Evolutionary conservation across 2,797 vertebrate genomes (phyloP), one percentile per base, ranked within the genome.

Genomic region (Sebastes aleutianus): DNA sequence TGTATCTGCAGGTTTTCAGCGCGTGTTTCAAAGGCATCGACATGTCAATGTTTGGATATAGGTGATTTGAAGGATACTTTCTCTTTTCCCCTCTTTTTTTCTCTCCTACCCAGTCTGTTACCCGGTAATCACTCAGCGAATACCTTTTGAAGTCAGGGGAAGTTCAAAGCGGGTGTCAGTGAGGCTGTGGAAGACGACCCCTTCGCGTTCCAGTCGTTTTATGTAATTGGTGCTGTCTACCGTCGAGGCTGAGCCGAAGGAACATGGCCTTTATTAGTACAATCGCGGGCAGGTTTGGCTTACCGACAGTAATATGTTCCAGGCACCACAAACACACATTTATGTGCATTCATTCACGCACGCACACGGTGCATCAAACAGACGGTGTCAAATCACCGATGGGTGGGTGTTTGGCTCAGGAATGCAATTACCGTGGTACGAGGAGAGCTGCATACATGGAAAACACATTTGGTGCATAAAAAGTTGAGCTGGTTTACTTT

Each of bases 161-260:
- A 87, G 89, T 97, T 97, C 96, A 97, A 97, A 97, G 91, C 74
- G 6, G 66, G 80, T 88, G 83, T 86, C 86, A 61, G 89, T 31
- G 78, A 76, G 96, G 90, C 89, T 91, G 95, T 90, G 82, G 93
- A 64, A 36, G 93, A 92, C 86, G 67, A 95, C 91, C 94, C 93
- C 89, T 90, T 92, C 92, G 93, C 93, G 89, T 93, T 85, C 94
- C 95, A 95, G 94, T 96, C 94, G 96, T 96, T 96, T 95, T 93
- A 91, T 94, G 95, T 98, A 98, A 98, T 98, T 97, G 97, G 94
- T 95, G 96, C 95, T 93, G 96, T 96, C 96, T 96, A 94, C 96
- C 95, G 89, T 89, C 84, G 93, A 95, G 95, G 96, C 96, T 94
- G 94, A 97, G 96, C 95, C 92, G 88, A 31, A 96, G 95, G 94